Base-by-base conservation (phyloP, 2,888 invertebrate genomes). In the Pycnomerus fuliginosus region DNA sequence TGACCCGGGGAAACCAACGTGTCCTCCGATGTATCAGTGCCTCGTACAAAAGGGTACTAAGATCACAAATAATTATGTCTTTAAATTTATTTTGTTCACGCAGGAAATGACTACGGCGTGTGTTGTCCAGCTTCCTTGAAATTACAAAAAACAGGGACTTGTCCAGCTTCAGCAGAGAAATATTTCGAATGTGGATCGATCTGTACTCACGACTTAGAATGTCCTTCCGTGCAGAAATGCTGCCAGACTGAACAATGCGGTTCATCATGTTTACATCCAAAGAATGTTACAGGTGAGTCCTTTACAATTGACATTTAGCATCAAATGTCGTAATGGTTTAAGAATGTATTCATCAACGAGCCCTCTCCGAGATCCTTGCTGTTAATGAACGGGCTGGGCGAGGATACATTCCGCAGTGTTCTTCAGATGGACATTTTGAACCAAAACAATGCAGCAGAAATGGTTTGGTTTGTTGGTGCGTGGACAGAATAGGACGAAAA, bases 391-490 rank as follows among this genome's bases (percentile, higher is more conserved):
- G 84, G 29, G 87, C 86, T 53, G 90, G 89, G 0, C 80, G 84
- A 16, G 91, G 90, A 1, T 91, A 91, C 61, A 80, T 90, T 38
- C 91, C 91, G 0, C 90, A 91, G 61, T 91, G 91, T 61, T 78
- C 76, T 16, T 75, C 76, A 16, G 83, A 83, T 47, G 90, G 91
- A 0, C 78, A 81, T 34, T 91, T 88, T 66, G 75, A 83, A 16
- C 77, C 83, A 0, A 80, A 77, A 48, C 91, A 91, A 62, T 91
- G 91, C 67, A 90, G 90, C 1, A 78, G 90, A 41, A 91, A 91
- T 67, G 88, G 87, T 15, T 70, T 90, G 15, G 89, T 91, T 52
- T 91, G 91, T 67, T 91, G 91, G 91, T 91, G 91, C 63, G 91
- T 91, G 1, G 87, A 89, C 66, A 75, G 80, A 12, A 79, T 80